Base-by-base conservation (phyloP, 1,140 invertebrate species). In the Drosophila rhopaloa region DNA sequence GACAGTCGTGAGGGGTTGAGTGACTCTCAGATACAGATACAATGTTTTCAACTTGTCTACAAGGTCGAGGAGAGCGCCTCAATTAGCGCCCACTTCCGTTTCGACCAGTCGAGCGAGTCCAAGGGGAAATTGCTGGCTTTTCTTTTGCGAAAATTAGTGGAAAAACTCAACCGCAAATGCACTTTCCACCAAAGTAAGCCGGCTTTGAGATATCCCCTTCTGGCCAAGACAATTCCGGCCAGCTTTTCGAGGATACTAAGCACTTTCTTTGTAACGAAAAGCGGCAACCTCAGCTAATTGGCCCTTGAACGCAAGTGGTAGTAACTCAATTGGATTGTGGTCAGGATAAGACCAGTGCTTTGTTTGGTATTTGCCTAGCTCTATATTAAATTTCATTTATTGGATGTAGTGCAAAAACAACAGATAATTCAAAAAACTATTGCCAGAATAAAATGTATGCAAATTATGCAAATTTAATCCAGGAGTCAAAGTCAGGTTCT, bases 201-300 rank as follows among this genome's bases (percentile, higher is more conserved):
- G 35, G 16, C 66, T 37, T 38, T 70, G 60, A 70, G 53, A 27
- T 43, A 66, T 55, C 16, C 66, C 7, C 44, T 37, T 37, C 47
- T 35, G 56, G 24, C 35, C 46, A 44, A 66, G 56, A 60, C 55
- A 59, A 50, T 59, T 70, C 35, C 65, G 51, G 37, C 29, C 43
- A 54, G 27, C 41, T 70, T 9, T 37, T 16, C n/a, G 9, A 50
- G 14, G 27, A 51, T 9, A 24, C 16, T 8, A 7, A 50, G 14
- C 16, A 51, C 59, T 74, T 59, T 57, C 51, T 63, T n/a, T 58
- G 37, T 53, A 65, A 70, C 73, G 58, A 80, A 73, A 61, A 53
- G 16, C 53, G 67, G 60, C 54, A 65, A 67, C 62, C 85, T 56
- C 68, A 46, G 46, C 84, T 88, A 88, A 88, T 88, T 88, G 84